A percentile compares a stretch with the other conserved stretches of the same genome.
Evolutionary conservation across 2,888 invertebrate genomes (phyloP).

Genomic region (Brenthis ino): DNA sequence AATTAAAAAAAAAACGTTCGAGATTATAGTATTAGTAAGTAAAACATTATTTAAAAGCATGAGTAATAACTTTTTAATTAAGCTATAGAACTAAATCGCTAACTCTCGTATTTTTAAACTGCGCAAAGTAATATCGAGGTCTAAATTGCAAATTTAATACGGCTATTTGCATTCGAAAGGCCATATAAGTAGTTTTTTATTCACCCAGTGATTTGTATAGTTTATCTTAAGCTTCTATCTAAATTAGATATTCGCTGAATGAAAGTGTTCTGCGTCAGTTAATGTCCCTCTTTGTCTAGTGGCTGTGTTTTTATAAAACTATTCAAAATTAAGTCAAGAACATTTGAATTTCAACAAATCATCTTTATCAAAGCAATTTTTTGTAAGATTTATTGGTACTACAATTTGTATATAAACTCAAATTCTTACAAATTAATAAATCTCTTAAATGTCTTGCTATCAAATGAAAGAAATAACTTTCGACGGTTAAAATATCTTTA

Average conservation of each 20-base stretch:
- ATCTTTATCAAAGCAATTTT: neutral
- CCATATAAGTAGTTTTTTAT: constrained; percentile 65
- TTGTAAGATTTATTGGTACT: neutral
- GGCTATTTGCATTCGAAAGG: constrained; percentile 80
- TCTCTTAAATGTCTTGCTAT: too few species aligned
- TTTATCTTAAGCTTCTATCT: constrained; percentile 74
- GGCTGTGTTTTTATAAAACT: constrained; percentile 43
- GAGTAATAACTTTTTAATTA: neutral
- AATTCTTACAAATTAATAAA: neutral
- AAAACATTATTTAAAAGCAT: constrained; percentile 1
- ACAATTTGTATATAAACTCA: neutral
- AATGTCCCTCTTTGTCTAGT: constrained; percentile 47
- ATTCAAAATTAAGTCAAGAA: constrained; percentile 27
- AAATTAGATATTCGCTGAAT: constrained; percentile 65
- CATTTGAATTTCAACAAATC: constrained; percentile 8
- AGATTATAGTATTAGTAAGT: neutral
- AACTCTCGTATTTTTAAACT: constrained; percentile 47
- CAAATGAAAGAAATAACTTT: too few species aligned
- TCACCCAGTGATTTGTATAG: constrained; percentile 74
- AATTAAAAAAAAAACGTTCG: too few species aligned
- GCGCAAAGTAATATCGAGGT: constrained; percentile 62
- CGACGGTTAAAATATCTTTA: too few species aligned
- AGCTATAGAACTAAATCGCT: constrained; percentile 10
- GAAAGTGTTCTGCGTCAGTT: constrained; percentile 48
- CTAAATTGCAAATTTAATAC: constrained; percentile 81